Percentiles rank a stretch among this genome's conserved stretches.
Conservation (phyloP, 2,113 vertebrate species). For the Poeciliopsis retropinna region DNA sequence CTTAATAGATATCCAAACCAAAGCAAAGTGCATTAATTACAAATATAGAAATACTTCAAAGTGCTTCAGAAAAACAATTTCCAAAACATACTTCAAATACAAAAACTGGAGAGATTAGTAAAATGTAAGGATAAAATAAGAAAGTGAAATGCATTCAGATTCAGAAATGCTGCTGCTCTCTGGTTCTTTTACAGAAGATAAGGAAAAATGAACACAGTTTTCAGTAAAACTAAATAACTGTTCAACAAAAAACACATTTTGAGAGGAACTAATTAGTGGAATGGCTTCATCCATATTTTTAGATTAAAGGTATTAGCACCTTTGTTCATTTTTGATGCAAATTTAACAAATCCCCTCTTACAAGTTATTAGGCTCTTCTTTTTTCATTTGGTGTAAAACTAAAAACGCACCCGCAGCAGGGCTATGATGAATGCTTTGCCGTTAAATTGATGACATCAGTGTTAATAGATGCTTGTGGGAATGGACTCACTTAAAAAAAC, state of each 20-base stretch:
- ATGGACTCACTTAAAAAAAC: not conserved
- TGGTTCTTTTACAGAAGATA: not conserved
- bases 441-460: not conserved
- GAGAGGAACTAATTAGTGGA: not conserved
- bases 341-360: not conserved
- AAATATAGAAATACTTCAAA: no score
- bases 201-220: not conserved
- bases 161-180: not conserved
- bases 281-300: not conserved
- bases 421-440: not conserved
- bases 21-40: no score
- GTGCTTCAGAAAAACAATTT: no score
- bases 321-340: conserved; percentile 1
- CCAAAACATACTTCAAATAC: not conserved
- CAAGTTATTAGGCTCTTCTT: not conserved
- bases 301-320: not conserved
- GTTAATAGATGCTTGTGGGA: not conserved
- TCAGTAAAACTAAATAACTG: not conserved
- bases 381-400: not conserved
- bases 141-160: not conserved
- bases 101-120: not conserved
- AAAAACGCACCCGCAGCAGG: not conserved
- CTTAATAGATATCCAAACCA: no score
- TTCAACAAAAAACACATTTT: not conserved
- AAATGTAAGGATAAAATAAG: not conserved